Conservation (phyloP, 2,113 vertebrate species). For the Leiothrix lutea region DNA sequence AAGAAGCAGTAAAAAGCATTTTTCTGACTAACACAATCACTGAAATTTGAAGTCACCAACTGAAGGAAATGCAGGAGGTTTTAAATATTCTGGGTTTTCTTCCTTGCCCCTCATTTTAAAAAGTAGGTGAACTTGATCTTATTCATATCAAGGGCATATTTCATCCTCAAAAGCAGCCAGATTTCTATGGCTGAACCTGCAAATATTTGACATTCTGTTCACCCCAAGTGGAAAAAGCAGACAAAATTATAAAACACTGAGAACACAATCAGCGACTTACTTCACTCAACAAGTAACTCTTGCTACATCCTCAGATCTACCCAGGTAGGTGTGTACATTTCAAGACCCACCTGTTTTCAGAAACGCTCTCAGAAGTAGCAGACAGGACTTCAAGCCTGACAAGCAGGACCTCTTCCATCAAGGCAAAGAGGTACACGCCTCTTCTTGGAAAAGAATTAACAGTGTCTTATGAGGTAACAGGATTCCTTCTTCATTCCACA, state of each 20-base stretch:
- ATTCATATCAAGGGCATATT: not conserved
- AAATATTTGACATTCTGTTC: not conserved
- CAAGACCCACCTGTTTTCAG: not conserved
- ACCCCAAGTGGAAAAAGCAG: not conserved
- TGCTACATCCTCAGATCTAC: not conserved
- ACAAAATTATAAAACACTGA: not conserved
- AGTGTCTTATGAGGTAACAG: rapidly evolving
- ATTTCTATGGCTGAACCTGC: not conserved
- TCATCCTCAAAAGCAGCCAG: not conserved
- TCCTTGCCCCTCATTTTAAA: not conserved
- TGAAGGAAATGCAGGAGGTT: not conserved
- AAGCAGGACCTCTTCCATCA: not conserved
- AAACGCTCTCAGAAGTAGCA: not conserved
- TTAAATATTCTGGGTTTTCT: not conserved
- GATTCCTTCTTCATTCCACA: not conserved
- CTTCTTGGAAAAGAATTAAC: not conserved
- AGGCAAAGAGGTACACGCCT: not conserved
- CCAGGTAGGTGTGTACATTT: not conserved
- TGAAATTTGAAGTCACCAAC: not conserved
- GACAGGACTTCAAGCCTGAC: not conserved
- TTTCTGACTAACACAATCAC: not conserved
- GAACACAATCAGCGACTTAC: not conserved
- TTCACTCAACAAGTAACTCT: not conserved
- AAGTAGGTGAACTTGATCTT: not conserved
- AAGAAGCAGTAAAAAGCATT: not conserved